Conservation (phyloP, 2,113 vertebrate genomes). For the Oxyura jamaicensis region DNA sequence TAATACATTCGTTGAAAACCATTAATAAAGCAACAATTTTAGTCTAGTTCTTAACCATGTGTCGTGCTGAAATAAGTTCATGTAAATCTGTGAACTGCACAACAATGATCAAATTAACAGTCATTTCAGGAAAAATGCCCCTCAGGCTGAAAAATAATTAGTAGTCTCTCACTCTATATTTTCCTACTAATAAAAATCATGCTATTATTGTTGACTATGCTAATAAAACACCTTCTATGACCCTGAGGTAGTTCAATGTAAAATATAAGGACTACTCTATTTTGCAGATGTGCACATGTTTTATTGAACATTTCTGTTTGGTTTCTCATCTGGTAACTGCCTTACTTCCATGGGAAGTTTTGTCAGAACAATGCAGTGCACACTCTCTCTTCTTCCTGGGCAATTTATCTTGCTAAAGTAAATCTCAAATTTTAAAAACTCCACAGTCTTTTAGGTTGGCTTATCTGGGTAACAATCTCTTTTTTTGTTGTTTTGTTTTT, state of each 20-base stretch:
- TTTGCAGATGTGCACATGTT: slow-evolving; percentile 74
- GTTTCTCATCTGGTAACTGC: slow-evolving; percentile 59
- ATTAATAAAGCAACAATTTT: slow-evolving; percentile 82
- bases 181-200: slow-evolving; percentile 82
- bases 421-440: slow-evolving; percentile 16
- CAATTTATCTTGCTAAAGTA: slow-evolving; percentile 21
- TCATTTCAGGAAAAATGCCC: slow-evolving; percentile 81
- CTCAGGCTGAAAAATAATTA: slow-evolving; percentile 86
- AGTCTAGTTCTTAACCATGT: slow-evolving; percentile 79
- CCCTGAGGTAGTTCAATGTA: slow-evolving; percentile 75
- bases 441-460: not conserved
- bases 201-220: slow-evolving; percentile 83
- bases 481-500: too few relatives aligned
- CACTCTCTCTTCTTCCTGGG: not conserved
- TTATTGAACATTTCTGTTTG: slow-evolving; percentile 75
- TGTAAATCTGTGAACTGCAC: slow-evolving; percentile 85
- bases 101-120: slow-evolving; percentile 87
- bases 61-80: slow-evolving; percentile 80
- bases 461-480: not conserved
- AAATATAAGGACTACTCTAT: slow-evolving; percentile 75
- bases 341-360: slow-evolving; percentile 56
- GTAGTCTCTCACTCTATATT: slow-evolving; percentile 83
- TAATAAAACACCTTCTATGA: slow-evolving; percentile 83
- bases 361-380: slow-evolving; percentile 59
- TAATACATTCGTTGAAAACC: slow-evolving; percentile 77